Percentiles rank a stretch among this genome's conserved stretches.
Conservation (phyloP, 2,888 invertebrate species). For the Scaptomyza polygonia region DNA sequence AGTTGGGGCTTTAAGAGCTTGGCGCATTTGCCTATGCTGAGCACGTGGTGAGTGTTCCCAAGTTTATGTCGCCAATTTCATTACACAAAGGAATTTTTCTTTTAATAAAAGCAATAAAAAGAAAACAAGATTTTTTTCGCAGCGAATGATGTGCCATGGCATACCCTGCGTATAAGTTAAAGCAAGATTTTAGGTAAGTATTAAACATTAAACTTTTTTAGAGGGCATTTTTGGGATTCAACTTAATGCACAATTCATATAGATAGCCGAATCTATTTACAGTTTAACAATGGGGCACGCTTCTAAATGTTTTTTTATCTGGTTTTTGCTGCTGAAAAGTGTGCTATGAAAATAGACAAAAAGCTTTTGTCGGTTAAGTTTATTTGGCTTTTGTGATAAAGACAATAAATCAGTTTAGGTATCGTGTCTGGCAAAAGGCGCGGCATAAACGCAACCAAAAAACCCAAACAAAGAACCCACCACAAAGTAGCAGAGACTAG, state of each 20-base stretch:
- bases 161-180: slow-evolving; percentile 16
- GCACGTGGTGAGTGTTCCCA: slow-evolving; percentile 57
- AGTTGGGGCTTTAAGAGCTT: slow-evolving; percentile 20
- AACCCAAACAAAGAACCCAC: slow-evolving; percentile 12
- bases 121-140: background rate
- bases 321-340: slow-evolving; percentile 14
- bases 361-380: slow-evolving; percentile 31
- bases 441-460: background rate
- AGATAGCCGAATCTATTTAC: slow-evolving; percentile 39
- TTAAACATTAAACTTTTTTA: too few species aligned
- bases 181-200: too few species aligned
- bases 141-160: background rate
- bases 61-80: slow-evolving; percentile 48
- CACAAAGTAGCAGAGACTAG: slow-evolving; percentile 22
- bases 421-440: too few species aligned
- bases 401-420: slow-evolving; percentile 68
- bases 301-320: background rate
- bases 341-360: slow-evolving; percentile 31
- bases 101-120: slow-evolving; percentile 37
- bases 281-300: slow-evolving; percentile 22
- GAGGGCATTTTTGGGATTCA: slow-evolving; percentile 12
- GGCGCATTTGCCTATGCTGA: slow-evolving; percentile 63
- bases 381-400: slow-evolving; percentile 61
- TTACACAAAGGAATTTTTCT: slow-evolving; percentile 49
- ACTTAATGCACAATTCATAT: slow-evolving; percentile 42